These are phyloP conservation scores for Siniperca undulata DNA, from an alignment of 2,797 vertebrate genomes.

Conservation along the genomic window DNA sequence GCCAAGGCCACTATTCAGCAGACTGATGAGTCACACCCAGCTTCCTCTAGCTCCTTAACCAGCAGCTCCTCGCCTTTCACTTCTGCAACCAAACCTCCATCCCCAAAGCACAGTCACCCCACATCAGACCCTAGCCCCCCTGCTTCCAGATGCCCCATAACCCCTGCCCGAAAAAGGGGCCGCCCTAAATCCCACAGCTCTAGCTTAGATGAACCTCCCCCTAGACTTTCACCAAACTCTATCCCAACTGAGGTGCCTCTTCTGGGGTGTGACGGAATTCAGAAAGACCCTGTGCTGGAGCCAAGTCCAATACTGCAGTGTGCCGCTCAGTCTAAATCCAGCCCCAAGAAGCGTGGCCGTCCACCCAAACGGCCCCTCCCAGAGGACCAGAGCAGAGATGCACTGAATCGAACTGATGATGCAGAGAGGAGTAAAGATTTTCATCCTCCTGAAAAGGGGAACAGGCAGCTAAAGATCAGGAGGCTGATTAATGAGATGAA, in stretches of 20 bases:
- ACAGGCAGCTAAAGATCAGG: conserved; percentile 93
- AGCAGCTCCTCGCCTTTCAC: conserved; percentile 60
- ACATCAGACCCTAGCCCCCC: conserved; percentile 53
- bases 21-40: conserved; percentile 69
- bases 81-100: conserved; percentile 70
- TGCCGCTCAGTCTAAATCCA: conserved; percentile 77
- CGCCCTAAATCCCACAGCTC: conserved; percentile 91
- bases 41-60: conserved; percentile 52
- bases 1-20: conserved; percentile 64
- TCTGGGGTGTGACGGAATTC: conserved; percentile 72
- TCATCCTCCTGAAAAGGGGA: conserved; percentile 84
- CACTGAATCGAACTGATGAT: conserved; percentile 68
- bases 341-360: conserved; percentile 93
- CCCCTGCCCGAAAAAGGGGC: conserved; percentile 86
- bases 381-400: conserved; percentile 68
- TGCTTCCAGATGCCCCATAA: conserved; percentile 76
- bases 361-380: conserved; percentile 76
- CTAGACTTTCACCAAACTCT: conserved; percentile 87
- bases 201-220: conserved; percentile 85
- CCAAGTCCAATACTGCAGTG: conserved; percentile 78
- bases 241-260: conserved; percentile 72
- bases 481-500: conserved; percentile 97
- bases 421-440: conserved; percentile 72
- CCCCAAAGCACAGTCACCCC: conserved; percentile 71
- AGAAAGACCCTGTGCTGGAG: conserved; percentile 88